phyloP scores from a whole-genome alignment of 1,140 invertebrate genomes.

The Calephelis nemesis region DNA sequence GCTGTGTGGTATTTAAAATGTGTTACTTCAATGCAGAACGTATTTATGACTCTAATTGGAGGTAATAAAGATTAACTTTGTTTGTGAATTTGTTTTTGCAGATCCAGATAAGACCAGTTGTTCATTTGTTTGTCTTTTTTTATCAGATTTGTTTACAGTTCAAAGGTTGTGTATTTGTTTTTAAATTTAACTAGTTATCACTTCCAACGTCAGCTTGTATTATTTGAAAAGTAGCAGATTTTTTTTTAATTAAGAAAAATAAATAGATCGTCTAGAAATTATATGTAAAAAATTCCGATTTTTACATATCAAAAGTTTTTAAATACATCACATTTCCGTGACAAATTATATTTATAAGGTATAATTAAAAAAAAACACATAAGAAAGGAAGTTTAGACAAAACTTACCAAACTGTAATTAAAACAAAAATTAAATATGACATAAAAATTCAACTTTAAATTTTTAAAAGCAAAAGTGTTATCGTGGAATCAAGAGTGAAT shows the following conservation, averaged over 20 bases:
- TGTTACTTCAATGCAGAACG: slow-evolving; percentile 25
- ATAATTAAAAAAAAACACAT: no score
- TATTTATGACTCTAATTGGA: slow-evolving; percentile 26
- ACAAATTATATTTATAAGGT: no score
- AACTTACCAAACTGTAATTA: no score
- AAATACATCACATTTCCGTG: no score
- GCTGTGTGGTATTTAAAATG: slow-evolving; percentile 41
- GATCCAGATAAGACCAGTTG: slow-evolving; percentile 1
- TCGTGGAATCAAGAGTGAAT: background rate
- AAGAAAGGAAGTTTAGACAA: no score
- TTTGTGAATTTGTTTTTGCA: background rate
- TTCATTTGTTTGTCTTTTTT: background rate
- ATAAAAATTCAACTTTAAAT: no score
- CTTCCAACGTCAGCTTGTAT: no score
- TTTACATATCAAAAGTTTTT: no score
- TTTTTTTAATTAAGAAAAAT: no score
- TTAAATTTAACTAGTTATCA: background rate
- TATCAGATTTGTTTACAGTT: slow-evolving; percentile 6
- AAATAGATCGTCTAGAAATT: no score
- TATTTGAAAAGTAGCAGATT: background rate
- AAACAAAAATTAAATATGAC: no score
- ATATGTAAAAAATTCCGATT: no score
- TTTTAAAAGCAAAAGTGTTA: background rate
- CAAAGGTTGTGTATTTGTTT: slow-evolving; percentile 1
- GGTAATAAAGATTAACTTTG: slow-evolving; percentile 20